Evolutionary conservation across 2,797 vertebrate genomes (phyloP).

Genomic region (Diglossa cyanea): DNA sequence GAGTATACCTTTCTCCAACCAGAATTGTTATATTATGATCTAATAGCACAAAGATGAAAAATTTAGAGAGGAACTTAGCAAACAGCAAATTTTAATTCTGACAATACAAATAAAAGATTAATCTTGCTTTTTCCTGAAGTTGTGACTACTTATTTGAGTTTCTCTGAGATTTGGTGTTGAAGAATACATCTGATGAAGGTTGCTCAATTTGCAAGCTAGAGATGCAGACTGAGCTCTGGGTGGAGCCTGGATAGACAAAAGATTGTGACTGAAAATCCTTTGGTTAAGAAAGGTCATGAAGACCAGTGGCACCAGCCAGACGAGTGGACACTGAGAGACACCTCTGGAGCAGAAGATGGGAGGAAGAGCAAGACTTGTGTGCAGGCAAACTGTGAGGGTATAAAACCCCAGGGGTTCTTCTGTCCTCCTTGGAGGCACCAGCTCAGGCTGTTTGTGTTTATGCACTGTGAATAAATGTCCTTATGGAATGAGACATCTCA

Average conservation of each 20-base stretch:
- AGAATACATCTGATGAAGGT: neutral
- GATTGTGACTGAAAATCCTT: neutral
- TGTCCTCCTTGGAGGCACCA: neutral
- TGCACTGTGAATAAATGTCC: accelerated
- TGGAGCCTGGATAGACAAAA: neutral
- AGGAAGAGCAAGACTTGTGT: neutral
- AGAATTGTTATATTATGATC: neutral
- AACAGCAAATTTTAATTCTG: neutral
- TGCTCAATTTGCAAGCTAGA: neutral
- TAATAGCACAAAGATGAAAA: neutral
- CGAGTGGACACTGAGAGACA: too few relatives aligned
- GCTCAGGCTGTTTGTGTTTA: neutral
- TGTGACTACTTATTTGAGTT: neutral
- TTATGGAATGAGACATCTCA: neutral
- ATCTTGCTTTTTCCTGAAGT: neutral
- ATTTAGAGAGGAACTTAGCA: neutral
- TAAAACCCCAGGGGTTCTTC: neutral
- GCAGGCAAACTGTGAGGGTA: accelerated
- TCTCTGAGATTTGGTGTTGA: neutral
- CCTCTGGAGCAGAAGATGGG: accelerated
- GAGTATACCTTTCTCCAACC: neutral
- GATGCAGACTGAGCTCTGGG: neutral
- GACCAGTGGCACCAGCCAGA: too few relatives aligned
- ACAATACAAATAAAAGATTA: neutral
- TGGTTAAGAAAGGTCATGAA: neutral